phyloP scores from a whole-genome alignment of 2,888 invertebrate genomes.

The Brachypalpus laphriformis region DNA sequence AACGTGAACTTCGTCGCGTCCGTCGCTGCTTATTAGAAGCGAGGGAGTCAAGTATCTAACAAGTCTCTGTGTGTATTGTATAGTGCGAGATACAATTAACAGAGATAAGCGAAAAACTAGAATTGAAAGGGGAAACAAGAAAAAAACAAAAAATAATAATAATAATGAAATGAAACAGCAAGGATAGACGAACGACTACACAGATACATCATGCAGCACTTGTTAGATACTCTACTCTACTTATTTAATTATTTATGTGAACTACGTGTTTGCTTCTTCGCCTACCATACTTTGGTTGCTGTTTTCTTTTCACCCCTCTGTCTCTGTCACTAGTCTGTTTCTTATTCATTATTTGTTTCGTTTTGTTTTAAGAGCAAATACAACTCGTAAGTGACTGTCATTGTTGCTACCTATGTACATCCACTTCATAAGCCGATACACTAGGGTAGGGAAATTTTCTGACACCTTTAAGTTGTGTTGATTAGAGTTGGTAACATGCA shows the following conservation, averaged over 20 bases:
- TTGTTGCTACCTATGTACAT: slow-evolving; percentile 28
- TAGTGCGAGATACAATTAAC: slow-evolving; percentile 48
- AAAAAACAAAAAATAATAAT: neutral
- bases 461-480: neutral
- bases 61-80: neutral
- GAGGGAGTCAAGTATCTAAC: slow-evolving; percentile 2
- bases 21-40: neutral
- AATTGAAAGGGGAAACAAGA: slow-evolving; percentile 17
- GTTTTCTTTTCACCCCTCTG: slow-evolving; percentile 10
- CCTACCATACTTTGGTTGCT: neutral
- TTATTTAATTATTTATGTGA: slow-evolving; percentile 64
- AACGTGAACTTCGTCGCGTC: neutral
- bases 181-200: neutral
- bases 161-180: neutral
- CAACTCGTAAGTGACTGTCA: slow-evolving; percentile 58
- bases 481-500: no score
- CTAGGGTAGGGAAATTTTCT: neutral
- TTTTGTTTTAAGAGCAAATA: slow-evolving; percentile 57
- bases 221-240: slow-evolving; percentile 47
- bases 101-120: slow-evolving; percentile 48
- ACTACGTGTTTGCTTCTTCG: slow-evolving; percentile 53
- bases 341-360: slow-evolving; percentile 36
- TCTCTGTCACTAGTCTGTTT: slow-evolving; percentile 7
- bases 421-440: neutral
- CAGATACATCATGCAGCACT: slow-evolving; percentile 49